Evolutionary conservation across 2,888 invertebrate species (phyloP).

Genomic region (Tipula helvola): DNA sequence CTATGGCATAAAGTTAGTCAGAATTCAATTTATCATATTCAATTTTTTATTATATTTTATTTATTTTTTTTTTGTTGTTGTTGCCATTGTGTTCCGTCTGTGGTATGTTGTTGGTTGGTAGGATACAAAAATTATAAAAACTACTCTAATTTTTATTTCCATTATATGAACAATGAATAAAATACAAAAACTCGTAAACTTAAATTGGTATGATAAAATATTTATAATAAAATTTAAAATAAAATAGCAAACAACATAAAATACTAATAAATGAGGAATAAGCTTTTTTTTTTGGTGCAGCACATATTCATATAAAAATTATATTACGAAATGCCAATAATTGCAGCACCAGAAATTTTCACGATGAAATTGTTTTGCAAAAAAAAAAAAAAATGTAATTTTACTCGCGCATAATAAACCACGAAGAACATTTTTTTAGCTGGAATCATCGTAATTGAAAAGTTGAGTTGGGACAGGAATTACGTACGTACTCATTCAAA

Average conservation of each 20-base stretch:
- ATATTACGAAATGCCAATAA: not conserved
- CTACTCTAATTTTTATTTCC: not conserved
- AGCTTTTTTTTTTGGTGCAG: not conserved
- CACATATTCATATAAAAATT: not conserved
- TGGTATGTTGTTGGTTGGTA: not conserved
- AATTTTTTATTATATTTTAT: too few relatives aligned
- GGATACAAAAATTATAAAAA: not conserved
- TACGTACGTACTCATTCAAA: not conserved
- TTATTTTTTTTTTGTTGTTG: too few relatives aligned
- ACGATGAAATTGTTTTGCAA: not conserved
- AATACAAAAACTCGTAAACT: constrained; percentile 1
- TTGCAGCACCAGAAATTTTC: not conserved
- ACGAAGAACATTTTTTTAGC: not conserved
- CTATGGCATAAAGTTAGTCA: not conserved
- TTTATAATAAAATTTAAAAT: not conserved
- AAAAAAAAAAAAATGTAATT: not conserved
- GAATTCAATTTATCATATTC: not conserved
- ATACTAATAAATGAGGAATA: too few relatives aligned
- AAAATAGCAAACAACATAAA: not conserved
- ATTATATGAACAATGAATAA: not conserved
- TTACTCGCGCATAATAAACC: not conserved
- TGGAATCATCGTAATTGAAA: not conserved
- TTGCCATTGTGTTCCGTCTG: not conserved
- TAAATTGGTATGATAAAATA: constrained; percentile 10
- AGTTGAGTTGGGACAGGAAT: not conserved